Percentiles rank a stretch among this genome's conserved stretches.
Evolutionary conservation across 2,888 invertebrate genomes (phyloP).

Genomic region (Aquatica leii): DNA sequence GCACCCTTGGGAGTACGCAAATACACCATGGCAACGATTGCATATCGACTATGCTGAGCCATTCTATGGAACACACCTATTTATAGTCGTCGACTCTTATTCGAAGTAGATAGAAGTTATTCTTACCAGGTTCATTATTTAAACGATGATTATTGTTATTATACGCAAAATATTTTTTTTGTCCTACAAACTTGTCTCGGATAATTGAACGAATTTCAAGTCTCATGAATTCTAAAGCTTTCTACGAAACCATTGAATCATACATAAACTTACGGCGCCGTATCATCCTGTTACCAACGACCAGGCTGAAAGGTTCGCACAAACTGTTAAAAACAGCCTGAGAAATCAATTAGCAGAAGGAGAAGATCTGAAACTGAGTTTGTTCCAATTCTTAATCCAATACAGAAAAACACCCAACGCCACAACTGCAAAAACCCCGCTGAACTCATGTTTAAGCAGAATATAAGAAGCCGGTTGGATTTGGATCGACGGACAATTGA

Average conservation of each 20-base stretch:
- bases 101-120: slow-evolving; percentile 36
- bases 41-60: slow-evolving; percentile 48
- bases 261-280: slow-evolving; percentile 36
- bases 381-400: slow-evolving; percentile 28
- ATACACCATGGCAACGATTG: slow-evolving; percentile 40
- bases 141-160: slow-evolving; percentile 12
- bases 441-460: slow-evolving; percentile 27
- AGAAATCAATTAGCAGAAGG: slow-evolving; percentile 12
- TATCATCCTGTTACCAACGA: slow-evolving; percentile 44
- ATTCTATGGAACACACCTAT: slow-evolving; percentile 21
- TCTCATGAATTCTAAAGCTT: slow-evolving; percentile 39
- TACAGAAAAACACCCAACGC: slow-evolving; percentile 27
- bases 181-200: slow-evolving; percentile 35
- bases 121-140: slow-evolving; percentile 35
- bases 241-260: slow-evolving; percentile 33
- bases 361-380: slow-evolving; percentile 19
- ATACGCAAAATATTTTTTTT: slow-evolving; percentile 37
- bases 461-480: slow-evolving; percentile 21
- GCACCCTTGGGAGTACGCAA: slow-evolving; percentile 41
- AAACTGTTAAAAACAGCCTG: slow-evolving; percentile 34
- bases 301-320: slow-evolving; percentile 39
- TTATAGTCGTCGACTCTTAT: slow-evolving; percentile 36
- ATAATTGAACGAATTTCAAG: slow-evolving; percentile 42
- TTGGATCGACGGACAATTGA: too few relatives aligned
- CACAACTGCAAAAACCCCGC: slow-evolving; percentile 29